Percentiles rank a stretch among this genome's conserved stretches.
These are phyloP conservation scores for Cheilosia pagana DNA, from an alignment of 2,888 invertebrate species.

Conservation along the genomic window DNA sequence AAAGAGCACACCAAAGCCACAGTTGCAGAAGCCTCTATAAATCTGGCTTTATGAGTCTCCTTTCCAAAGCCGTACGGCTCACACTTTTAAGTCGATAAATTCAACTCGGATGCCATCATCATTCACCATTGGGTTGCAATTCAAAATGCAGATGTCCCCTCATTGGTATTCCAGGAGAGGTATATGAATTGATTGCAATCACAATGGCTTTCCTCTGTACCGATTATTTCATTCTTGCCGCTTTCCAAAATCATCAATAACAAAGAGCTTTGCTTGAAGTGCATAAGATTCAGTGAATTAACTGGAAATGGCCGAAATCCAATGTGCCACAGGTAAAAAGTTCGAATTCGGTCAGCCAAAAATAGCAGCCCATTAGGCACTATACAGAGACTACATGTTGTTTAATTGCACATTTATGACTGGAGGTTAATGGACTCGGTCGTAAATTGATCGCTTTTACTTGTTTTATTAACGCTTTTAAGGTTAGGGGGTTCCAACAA, in stretches of 20 bases:
- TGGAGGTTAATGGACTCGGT: constrained; percentile 19
- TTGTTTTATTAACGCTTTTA: not conserved
- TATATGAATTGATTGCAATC: constrained; percentile 42
- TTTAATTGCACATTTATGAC: constrained; percentile 23
- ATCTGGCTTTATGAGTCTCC: constrained; percentile 23
- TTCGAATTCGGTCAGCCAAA: constrained; percentile 29
- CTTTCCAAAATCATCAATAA: constrained; percentile 22
- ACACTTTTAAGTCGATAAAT: constrained; percentile 30
- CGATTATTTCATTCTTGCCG: constrained; percentile 6
- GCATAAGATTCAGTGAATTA: not conserved
- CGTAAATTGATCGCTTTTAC: not conserved
- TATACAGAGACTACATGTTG: not conserved
- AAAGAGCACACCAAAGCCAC: not conserved
- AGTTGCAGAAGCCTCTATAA: constrained; percentile 15
- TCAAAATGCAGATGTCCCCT: constrained; percentile 41
- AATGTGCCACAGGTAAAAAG: not conserved
- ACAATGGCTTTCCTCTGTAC: constrained; percentile 9
- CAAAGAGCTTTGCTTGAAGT: constrained; percentile 7
- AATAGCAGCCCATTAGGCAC: constrained; percentile 7
- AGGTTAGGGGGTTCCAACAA: not conserved
- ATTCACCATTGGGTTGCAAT: constrained; percentile 32
- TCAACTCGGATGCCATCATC: constrained; percentile 50
- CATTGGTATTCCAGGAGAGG: constrained; percentile 56
- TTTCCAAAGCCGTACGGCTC: not conserved
- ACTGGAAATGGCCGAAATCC: constrained; percentile 9